These are phyloP conservation scores for Tylochromis polylepis DNA, from an alignment of 2,113 vertebrate genomes.

Conservation along the genomic window DNA sequence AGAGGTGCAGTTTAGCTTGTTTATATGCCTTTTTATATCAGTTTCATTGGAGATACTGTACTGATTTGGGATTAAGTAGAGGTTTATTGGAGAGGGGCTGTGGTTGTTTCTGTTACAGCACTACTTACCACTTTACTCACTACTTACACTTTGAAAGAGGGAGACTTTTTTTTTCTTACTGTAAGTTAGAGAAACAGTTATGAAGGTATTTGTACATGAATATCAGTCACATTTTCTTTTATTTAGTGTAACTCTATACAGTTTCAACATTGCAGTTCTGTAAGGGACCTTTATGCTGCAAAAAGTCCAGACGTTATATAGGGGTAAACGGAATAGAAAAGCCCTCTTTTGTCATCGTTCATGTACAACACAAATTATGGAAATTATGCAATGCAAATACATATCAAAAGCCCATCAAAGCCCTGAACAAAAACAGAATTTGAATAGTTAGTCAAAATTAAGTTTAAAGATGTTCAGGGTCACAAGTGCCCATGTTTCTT, in stretches of 20 bases:
- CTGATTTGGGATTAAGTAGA: neutral
- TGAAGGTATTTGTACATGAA: too few relatives aligned
- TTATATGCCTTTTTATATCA: neutral
- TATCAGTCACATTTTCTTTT: too few relatives aligned
- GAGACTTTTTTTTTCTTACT: neutral
- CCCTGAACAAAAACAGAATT: neutral
- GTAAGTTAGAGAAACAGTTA: too few relatives aligned
- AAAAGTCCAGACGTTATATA: neutral
- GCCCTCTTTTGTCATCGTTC: too few relatives aligned
- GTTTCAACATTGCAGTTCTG: too few relatives aligned
- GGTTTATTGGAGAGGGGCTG: neutral
- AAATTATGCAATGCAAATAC: too few relatives aligned
- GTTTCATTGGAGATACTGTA: neutral
- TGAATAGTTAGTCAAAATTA: neutral
- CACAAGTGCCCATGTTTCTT: neutral
- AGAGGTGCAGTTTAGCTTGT: neutral
- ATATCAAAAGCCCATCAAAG: neutral
- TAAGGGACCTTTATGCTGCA: neutral
- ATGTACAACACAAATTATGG: too few relatives aligned
- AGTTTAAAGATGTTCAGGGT: neutral
- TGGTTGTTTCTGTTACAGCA: neutral
- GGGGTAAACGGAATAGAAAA: too few relatives aligned
- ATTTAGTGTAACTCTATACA: too few relatives aligned
- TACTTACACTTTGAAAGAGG: neutral
- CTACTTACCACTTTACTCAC: neutral